Conservation (phyloP, 35 echinoderm and acorn worm genomes). For the Eucidaris tribuloides region DNA sequence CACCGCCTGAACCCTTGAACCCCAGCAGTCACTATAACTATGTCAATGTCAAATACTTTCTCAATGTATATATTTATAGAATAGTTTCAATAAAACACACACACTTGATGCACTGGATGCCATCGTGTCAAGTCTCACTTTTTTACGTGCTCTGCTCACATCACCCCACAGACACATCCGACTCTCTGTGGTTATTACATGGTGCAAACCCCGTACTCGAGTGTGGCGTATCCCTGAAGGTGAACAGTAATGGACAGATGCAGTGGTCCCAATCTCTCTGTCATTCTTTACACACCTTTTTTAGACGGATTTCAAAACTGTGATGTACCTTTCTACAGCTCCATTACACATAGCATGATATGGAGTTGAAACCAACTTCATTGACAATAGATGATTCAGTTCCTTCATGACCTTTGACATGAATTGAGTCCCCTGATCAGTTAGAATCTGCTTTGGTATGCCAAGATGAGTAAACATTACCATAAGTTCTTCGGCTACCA, state of each 20-base stretch:
- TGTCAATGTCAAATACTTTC: no score
- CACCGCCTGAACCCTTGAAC: no score
- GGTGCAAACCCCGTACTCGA: slow-evolving; percentile 25
- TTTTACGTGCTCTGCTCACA: no score
- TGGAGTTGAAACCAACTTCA: slow-evolving; percentile 25
- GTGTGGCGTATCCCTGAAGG: slow-evolving; percentile 37
- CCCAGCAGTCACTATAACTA: no score
- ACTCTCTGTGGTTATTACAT: no score
- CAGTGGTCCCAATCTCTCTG: slow-evolving; percentile 59
- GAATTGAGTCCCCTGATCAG: slow-evolving; percentile 47
- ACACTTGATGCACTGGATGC: no score
- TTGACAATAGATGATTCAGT: slow-evolving; percentile 27
- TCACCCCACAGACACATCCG: no score
- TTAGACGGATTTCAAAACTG: background rate
- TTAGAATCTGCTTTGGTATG: slow-evolving; percentile 39
- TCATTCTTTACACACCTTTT: slow-evolving; percentile 29
- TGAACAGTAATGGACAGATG: slow-evolving; percentile 17
- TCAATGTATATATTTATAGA: no score
- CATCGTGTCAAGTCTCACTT: no score
- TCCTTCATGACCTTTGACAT: slow-evolving; percentile 32
- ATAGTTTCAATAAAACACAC: no score
- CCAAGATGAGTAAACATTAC: slow-evolving; percentile 36
- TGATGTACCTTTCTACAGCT: slow-evolving; percentile 35
- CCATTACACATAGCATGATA: slow-evolving; percentile 46
- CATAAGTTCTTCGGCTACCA: slow-evolving; percentile 39